phyloP scores from a whole-genome alignment of 2,797 vertebrate genomes.

The Ctenopoma multispine region DNA sequence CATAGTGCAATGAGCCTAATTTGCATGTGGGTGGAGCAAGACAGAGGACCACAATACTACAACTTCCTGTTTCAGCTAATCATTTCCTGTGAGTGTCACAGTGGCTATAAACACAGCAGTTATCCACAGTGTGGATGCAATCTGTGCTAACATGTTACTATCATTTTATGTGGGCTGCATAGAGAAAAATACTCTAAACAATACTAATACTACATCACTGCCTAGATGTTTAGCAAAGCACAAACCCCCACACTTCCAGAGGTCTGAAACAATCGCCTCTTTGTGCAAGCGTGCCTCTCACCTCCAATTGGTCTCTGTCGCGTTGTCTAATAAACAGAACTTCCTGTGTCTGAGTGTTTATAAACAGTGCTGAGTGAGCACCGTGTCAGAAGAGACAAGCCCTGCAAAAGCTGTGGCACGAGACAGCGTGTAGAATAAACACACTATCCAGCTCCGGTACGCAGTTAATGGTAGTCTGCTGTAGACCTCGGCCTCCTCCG shows the following conservation, averaged over 20 bases:
- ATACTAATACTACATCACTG: neutral
- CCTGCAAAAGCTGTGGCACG: conserved; percentile 57
- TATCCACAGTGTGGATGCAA: conserved; percentile 34
- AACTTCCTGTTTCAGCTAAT: conserved; percentile 71
- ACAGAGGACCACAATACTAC: conserved; percentile 67
- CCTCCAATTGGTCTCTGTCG: conserved; percentile 73
- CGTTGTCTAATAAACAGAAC: conserved; percentile 81
- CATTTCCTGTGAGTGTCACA: conserved; percentile 62
- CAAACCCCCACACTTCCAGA: conserved; percentile 30
- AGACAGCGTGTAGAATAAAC: conserved; percentile 65
- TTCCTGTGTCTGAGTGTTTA: conserved; percentile 82
- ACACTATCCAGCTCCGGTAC: conserved; percentile 31
- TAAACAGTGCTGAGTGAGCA: conserved; percentile 78
- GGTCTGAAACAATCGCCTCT: conserved; percentile 58
- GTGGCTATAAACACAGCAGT: conserved; percentile 53
- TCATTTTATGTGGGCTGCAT: neutral
- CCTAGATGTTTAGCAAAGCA: conserved; percentile 15
- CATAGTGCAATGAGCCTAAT: conserved; percentile 19
- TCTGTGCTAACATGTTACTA: conserved; percentile 4
- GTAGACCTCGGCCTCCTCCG: conserved; percentile 19
- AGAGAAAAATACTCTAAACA: neutral
- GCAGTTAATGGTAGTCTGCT: conserved; percentile 48
- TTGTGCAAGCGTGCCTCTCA: conserved; percentile 50
- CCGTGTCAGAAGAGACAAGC: conserved; percentile 69
- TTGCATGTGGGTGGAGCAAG: conserved; percentile 37